Evolutionary conservation across 2,113 vertebrate species (phyloP), one percentile per base, ranked within the genome.

Genomic region (Pomatostomus ruficeps): DNA sequence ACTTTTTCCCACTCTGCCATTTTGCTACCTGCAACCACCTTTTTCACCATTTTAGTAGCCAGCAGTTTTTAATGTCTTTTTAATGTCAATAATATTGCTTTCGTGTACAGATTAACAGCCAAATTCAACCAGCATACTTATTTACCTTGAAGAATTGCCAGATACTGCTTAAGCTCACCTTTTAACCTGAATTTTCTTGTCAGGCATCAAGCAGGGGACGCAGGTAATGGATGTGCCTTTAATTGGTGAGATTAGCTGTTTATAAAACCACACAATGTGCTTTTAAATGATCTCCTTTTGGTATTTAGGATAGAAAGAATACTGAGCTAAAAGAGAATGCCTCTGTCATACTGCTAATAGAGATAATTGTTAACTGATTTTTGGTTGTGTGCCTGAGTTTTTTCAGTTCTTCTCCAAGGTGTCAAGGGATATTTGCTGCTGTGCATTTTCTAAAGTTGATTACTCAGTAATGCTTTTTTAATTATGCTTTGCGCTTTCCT

Each of bases 21-120:
- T 89, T 95, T 93, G 5, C 45, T 89, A 82, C 66, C 48, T 83
- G 49, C 67, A 78, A 57, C 36, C n/a, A 76, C 20, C 36, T 82
- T 29, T 48, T 86, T 77, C 57, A 55, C 42, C 38, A 35, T 45
- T 79, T 70, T 4, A 79, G 49, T 21, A 88, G 40, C 65, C 65
- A 93, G 24, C 16, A 78, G 6, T 48, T 63, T 76, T 76, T 55
- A 63, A 42, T 51, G 31, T 51, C 36, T 71, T 74, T n/a, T n/a
- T n/a, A n/a, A n/a, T n/a, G 23, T 86, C 25, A 55, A 71, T 43
- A 93, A 38, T 16, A 38, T 9, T 54, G 26, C 11, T 88, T 92
- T 86, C 21, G 24, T 0, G 0, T 36, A 57, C 12, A 88, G 12
- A 48, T 79, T 26, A 48, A 13, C 31, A 94, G 26, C 8, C 25